Evolutionary conservation across 2,888 invertebrate species (phyloP), one percentile per base, ranked within the genome.

Genomic region (Tenthredo amoena): DNA sequence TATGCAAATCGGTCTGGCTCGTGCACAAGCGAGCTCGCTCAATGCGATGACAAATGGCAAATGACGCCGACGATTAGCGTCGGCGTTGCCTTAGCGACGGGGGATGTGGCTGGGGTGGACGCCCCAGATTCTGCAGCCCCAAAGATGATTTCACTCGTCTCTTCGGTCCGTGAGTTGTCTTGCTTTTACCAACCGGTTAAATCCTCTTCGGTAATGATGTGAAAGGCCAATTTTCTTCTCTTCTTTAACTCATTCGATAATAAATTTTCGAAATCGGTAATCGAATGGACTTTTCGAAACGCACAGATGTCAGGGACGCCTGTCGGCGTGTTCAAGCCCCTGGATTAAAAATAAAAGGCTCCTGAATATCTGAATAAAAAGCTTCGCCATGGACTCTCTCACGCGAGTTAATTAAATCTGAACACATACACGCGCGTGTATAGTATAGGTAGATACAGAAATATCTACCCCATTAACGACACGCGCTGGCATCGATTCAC

Each of bases 71-170:
- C 79, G 84, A 65, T 85, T 85, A 83, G 18, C 68, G 76, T 71
- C 86, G 88, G 88, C 88, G 91, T 91, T 91, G 88, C 91, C 90
- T 90, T 91, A 90, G 89, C 89, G 88, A 91, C 91, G 88, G 89
- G 89, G 89, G 89, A 88, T 40, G 37, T 40, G 43, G 6, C 21
- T 40, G 26, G 72, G 72, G 40, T 21, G 31, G 76, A 77, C 50
- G 34, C 47, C 76, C 76, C 21, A n/a, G 34, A 50, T 77, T 76
- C n/a, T n/a, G 6, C 55, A 6, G n/a, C 55, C 77, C 43, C 34
- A n/a, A 34, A 55, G 77, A 77, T 77, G 40, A 77, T 55, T 55
- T 77, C 55, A 40, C 43, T 15, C 26, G 47, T 76, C 26, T 31
- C 50, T 71, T 74, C 47, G 21, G 72, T 74, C 40, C n/a, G 40